phyloP scores from a whole-genome alignment of 2,113 vertebrate genomes.

The Antigone vipio region DNA sequence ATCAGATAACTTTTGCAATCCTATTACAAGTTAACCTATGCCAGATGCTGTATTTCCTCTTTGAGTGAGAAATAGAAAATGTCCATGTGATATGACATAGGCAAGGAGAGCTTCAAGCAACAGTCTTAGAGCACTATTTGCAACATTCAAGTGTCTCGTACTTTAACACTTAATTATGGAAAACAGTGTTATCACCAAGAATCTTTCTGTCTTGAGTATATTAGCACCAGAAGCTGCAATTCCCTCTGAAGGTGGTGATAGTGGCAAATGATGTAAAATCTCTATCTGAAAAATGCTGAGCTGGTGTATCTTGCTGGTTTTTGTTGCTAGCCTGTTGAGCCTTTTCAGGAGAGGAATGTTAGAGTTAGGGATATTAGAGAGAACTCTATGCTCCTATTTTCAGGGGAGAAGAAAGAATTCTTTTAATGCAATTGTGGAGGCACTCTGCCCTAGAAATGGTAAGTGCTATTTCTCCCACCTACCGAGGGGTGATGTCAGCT shows the following conservation, averaged over 20 bases:
- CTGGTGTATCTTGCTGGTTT: background rate
- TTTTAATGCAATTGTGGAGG: background rate
- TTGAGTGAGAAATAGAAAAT: background rate
- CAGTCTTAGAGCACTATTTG: background rate
- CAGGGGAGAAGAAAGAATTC: background rate
- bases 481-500: background rate
- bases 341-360: background rate
- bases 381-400: background rate
- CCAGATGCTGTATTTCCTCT: background rate
- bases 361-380: background rate
- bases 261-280: background rate
- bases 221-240: background rate
- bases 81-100: background rate
- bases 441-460: accelerated
- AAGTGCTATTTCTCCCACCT: background rate
- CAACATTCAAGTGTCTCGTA: background rate
- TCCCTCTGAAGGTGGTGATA: background rate
- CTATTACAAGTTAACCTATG: background rate
- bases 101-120: background rate
- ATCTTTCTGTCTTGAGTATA: background rate
- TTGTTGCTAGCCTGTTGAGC: background rate
- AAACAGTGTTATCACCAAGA: background rate
- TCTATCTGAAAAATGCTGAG: background rate
- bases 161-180: background rate
- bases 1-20: background rate